Conservation (phyloP, 2,888 invertebrate species). For the Oscheius sp. region DNA sequence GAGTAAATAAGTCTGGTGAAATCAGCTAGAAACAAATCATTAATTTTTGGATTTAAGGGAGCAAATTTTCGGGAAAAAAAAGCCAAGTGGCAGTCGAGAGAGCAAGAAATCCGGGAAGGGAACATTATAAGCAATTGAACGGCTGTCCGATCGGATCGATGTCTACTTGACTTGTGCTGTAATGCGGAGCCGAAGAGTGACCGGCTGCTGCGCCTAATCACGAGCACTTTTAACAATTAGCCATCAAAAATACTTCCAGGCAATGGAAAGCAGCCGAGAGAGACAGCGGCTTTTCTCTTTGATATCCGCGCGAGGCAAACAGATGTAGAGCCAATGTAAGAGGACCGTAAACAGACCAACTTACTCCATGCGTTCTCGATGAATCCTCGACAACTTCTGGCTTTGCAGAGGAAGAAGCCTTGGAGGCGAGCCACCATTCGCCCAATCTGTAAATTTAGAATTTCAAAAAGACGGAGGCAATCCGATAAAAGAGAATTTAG, state of each 20-base stretch:
- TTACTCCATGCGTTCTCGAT: constrained; percentile 8
- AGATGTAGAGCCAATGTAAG: constrained; percentile 1
- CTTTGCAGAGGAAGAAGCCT: background rate
- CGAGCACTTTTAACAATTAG: constrained; percentile 23
- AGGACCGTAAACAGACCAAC: constrained; percentile 11
- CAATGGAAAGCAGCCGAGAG: too few relatives aligned
- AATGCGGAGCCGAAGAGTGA: constrained; percentile 13
- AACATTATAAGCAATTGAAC: background rate
- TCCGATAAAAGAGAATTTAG: background rate
- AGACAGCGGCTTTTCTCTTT: background rate
- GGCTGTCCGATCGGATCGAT: constrained; percentile 19
- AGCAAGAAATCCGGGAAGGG: background rate
- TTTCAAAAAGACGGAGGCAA: background rate
- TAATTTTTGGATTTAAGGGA: too few relatives aligned
- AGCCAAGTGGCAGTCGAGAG: background rate
- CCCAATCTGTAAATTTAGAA: background rate
- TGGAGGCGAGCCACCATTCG: constrained; percentile 5
- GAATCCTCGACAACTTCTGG: background rate
- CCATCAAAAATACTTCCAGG: too few relatives aligned
- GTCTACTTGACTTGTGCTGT: background rate
- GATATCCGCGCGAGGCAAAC: constrained; percentile 5
- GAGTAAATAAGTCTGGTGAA: too few relatives aligned
- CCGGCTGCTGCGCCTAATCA: constrained; percentile 16
- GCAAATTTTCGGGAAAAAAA: background rate
- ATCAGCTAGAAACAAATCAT: too few relatives aligned